Base-by-base conservation (phyloP, 2,888 invertebrate species). In the Chelonus formosanus region DNA sequence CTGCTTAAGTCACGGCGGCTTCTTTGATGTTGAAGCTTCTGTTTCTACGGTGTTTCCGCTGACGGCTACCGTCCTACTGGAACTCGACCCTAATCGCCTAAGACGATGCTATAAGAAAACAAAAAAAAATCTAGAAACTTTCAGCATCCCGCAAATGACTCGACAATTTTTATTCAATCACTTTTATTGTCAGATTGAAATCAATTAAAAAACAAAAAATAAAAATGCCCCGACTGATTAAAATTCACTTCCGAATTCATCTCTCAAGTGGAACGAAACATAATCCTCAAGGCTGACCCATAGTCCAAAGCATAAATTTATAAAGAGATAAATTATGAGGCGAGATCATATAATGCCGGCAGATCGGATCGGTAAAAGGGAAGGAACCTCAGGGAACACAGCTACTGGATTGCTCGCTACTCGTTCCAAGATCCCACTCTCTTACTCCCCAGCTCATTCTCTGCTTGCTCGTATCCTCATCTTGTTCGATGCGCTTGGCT, bases 11-110 rank as follows among this genome's bases (percentile, higher is more conserved):
- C 52, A 71, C 73, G 76, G 74, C 79, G 79, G 80, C 74, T 71
- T 73, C 80, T 80, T 80, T 80, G 78, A 80, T 80, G 79, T 79
- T 69, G 76, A 76, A 78, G 80, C 80, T 80, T 80, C 80, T 80
- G 80, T 79, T 80, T 80, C 78, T 77, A 74, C 77, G 76, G 78
- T 79, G 78, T 80, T 80, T 80, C 80, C 79, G 80, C 76, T 78
- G 76, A 72, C 76, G 76, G 78, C 78, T 80, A 79, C 80, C 77
- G 79, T 78, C 72, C 75, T 78, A 78, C 78, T 20, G 48, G 20
- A 78, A 79, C 78, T 79, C 75, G 79, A 79, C 76, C 79, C 77
- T 78, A 79, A 80, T 76, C 75, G 75, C 77, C 76, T 74, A 76
- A 76, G 74, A 74, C 71, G 74, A 72, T 69, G 70, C 69, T 56